A percentile compares a stretch with the other conserved stretches of the same genome.
These are phyloP conservation scores for Oreonectes daqikongensis DNA, from an alignment of 2,797 vertebrate genomes.

Conservation along the genomic window DNA sequence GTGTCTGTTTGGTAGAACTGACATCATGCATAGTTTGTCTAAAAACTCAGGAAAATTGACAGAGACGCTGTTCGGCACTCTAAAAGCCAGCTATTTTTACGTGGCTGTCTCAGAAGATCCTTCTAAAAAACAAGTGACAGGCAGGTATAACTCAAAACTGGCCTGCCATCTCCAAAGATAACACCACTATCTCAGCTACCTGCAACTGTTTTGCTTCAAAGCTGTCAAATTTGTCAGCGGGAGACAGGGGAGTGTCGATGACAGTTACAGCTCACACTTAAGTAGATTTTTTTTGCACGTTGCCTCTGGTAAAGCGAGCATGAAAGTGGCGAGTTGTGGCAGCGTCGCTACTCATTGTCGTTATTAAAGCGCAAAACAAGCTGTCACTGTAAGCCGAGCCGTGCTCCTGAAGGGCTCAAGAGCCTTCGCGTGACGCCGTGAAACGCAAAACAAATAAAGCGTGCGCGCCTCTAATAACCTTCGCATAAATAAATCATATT, in stretches of 20 bases:
- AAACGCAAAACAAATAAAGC: constrained; percentile 60
- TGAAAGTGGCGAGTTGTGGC: constrained; percentile 61
- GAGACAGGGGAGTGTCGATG: constrained; percentile 49
- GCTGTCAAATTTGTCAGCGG: constrained; percentile 64
- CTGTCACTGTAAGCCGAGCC: constrained; percentile 65
- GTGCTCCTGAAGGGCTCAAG: constrained; percentile 54
- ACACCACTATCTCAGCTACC: constrained; percentile 52
- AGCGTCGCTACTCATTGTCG: constrained; percentile 56
- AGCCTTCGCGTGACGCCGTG: constrained; percentile 50
- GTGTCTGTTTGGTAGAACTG: constrained; percentile 46
- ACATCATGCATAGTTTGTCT: constrained; percentile 49
- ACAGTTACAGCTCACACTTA: constrained; percentile 65
- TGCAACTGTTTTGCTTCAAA: constrained; percentile 55
- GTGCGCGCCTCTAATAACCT: constrained; percentile 56
- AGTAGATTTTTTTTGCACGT: constrained; percentile 48
- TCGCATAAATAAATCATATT: constrained; percentile 61
- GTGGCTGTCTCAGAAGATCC: constrained; percentile 48
- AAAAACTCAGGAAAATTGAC: constrained; percentile 46
- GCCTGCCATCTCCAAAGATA: constrained; percentile 62
- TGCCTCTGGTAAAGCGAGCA: constrained; percentile 69
- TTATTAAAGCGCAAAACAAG: constrained; percentile 69
- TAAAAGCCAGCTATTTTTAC: constrained; percentile 56
- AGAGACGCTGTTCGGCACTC: constrained; percentile 35
- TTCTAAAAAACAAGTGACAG: constrained; percentile 54
- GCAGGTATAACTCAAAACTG: constrained; percentile 62